Conservation (phyloP, 2,888 invertebrate genomes). For the Thelaira solivaga region DNA sequence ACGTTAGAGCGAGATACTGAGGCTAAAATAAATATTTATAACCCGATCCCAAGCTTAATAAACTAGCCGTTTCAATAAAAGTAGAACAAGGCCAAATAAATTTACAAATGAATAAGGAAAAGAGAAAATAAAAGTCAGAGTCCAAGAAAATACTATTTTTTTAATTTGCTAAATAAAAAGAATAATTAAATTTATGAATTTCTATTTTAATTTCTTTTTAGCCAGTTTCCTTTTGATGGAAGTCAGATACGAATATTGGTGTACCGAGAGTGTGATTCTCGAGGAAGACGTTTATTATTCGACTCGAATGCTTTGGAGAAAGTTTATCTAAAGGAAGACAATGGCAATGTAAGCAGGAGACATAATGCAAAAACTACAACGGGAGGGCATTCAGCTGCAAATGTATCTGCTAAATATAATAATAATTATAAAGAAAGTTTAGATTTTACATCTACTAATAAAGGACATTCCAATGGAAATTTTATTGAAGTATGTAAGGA, state of each 20-base stretch:
- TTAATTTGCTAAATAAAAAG: not conserved
- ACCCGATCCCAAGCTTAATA: too few species aligned
- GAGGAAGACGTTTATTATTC: slow-evolving; percentile 88
- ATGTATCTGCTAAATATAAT: slow-evolving; percentile 13
- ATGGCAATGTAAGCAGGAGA: slow-evolving; percentile 43
- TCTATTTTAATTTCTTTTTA: slow-evolving; percentile 61
- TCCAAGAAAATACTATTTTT: not conserved
- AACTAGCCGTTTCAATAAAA: too few species aligned
- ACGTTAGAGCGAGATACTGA: too few species aligned
- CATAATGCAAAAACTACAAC: slow-evolving; percentile 61
- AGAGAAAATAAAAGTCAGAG: too few species aligned
- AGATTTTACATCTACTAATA: slow-evolving; percentile 54
- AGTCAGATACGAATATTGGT: slow-evolving; percentile 88
- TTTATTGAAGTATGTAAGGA: slow-evolving; percentile 82
- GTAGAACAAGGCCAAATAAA: too few species aligned
- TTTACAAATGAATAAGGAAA: too few species aligned
- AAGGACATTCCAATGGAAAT: slow-evolving; percentile 71
- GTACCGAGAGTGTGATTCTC: slow-evolving; percentile 90
- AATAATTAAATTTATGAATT: not conserved
- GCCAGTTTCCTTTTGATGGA: slow-evolving; percentile 81
- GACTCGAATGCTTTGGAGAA: slow-evolving; percentile 86
- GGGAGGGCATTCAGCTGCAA: slow-evolving; percentile 37
- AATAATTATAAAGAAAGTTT: slow-evolving; percentile 38
- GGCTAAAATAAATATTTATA: too few species aligned
- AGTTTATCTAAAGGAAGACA: slow-evolving; percentile 77